Percentiles rank a stretch among this genome's conserved stretches.
Conservation (phyloP, 2,888 invertebrate species). For the Perithous albicinctus region DNA sequence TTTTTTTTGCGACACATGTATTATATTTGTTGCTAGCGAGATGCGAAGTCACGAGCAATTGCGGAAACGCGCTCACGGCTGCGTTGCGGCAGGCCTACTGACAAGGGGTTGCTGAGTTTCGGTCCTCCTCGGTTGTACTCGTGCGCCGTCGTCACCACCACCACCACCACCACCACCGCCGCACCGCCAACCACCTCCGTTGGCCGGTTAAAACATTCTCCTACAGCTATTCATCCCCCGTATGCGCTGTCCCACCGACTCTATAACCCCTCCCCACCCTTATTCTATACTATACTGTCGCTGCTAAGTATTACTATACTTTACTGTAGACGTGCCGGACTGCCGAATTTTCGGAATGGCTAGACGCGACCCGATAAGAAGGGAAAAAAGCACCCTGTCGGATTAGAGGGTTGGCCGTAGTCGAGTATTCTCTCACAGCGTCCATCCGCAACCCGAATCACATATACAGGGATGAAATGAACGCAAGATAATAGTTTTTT, state of each 20-base stretch:
- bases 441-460: neutral
- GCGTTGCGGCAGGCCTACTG: constrained; percentile 82
- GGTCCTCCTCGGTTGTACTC: constrained; percentile 75
- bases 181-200: constrained; percentile 66
- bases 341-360: constrained; percentile 40
- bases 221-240: constrained; percentile 79
- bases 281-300: constrained; percentile 36
- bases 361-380: constrained; percentile 57
- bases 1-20: constrained; percentile 1
- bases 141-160: constrained; percentile 73
- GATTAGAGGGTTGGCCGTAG: neutral
- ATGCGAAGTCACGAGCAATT: constrained; percentile 40
- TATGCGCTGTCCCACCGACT: constrained; percentile 69
- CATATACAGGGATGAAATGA: neutral
- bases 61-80: constrained; percentile 79
- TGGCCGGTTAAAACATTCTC: constrained; percentile 77
- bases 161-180: constrained; percentile 56
- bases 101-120: constrained; percentile 77
- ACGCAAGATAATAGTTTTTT: neutral
- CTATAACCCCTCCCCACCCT: constrained; percentile 65
- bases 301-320: neutral
- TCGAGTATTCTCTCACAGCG: neutral
- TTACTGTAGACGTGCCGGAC: constrained; percentile 19
- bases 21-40: constrained; percentile 10
- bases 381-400: constrained; percentile 27